These are phyloP conservation scores for Lipotes vexillifer DNA, from an alignment of 2,113 vertebrate genomes.

Conservation along the genomic window DNA sequence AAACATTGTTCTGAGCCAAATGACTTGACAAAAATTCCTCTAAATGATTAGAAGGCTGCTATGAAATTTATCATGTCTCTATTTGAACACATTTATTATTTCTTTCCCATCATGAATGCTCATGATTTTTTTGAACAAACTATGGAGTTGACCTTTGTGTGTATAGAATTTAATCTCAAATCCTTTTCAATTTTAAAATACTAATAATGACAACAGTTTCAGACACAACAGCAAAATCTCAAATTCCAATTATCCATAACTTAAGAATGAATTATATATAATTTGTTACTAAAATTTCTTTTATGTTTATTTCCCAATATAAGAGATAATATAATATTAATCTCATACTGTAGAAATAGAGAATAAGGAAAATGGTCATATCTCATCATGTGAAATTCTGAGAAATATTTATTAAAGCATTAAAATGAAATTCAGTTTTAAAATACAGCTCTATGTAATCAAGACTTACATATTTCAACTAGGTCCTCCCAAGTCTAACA, in stretches of 20 bases:
- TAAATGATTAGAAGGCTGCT: not conserved
- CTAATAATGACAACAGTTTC: not conserved
- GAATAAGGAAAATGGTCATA: not conserved
- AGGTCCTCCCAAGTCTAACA: not conserved
- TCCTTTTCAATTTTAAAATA: not conserved
- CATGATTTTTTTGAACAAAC: not conserved
- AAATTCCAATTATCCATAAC: not conserved
- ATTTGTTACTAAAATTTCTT: not conserved
- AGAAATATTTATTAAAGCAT: slow-evolving; percentile 1
- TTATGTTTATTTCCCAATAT: not conserved
- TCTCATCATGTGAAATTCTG: not conserved
- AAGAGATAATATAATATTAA: not conserved
- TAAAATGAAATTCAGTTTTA: not conserved
- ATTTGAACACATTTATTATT: not conserved
- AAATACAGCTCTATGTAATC: not conserved
- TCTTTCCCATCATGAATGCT: not conserved
- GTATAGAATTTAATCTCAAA: not conserved
- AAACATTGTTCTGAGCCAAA: not conserved
- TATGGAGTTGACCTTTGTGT: not conserved
- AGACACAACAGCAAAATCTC: not conserved
- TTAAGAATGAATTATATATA: not conserved
- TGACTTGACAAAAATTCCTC: not conserved
- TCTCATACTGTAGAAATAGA: not conserved
- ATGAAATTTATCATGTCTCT: not conserved
- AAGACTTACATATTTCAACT: not conserved